Evolutionary conservation across 53 echinoderm and acorn worm genomes (phyloP).

Genomic region (Holothuria leucospilota): DNA sequence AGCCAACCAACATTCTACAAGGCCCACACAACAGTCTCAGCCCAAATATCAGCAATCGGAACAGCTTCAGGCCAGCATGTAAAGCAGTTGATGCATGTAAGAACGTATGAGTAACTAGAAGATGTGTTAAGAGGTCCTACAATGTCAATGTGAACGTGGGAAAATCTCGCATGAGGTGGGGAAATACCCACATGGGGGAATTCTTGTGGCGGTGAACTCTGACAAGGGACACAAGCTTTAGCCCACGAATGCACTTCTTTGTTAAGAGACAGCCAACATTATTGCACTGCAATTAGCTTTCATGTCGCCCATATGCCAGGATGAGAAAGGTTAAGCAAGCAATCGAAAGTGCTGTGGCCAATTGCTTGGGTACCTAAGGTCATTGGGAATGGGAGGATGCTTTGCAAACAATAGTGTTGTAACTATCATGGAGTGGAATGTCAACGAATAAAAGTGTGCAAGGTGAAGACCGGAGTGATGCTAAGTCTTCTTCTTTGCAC

Average conservation of each 20-base stretch:
- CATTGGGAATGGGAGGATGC: not conserved
- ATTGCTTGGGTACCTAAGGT: slow-evolving; percentile 37
- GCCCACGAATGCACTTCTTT: slow-evolving; percentile 33
- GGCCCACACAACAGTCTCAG: slow-evolving; percentile 17
- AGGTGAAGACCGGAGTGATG: not conserved
- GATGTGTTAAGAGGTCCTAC: slow-evolving; percentile 55
- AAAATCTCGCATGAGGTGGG: slow-evolving; percentile 51
- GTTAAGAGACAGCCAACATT: slow-evolving; percentile 61
- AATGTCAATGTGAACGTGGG: slow-evolving; percentile 65
- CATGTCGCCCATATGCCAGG: slow-evolving; percentile 54
- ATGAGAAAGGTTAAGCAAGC: slow-evolving; percentile 43
- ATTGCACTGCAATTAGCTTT: slow-evolving; percentile 42
- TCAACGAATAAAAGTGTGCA: not conserved
- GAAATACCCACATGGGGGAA: slow-evolving; percentile 46
- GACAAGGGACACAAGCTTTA: slow-evolving; percentile 26
- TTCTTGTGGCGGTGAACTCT: slow-evolving; percentile 53
- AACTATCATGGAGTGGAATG: not conserved
- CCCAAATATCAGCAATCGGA: slow-evolving; percentile 58
- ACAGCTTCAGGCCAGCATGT: slow-evolving; percentile 68
- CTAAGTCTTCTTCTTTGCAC: not conserved
- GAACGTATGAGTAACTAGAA: slow-evolving; percentile 42
- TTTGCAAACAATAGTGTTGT: slow-evolving; percentile 16
- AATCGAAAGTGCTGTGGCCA: slow-evolving; percentile 35
- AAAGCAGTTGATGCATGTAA: slow-evolving; percentile 58
- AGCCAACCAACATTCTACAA: slow-evolving; percentile 34